Evolutionary conservation across 2,888 invertebrate species (phyloP), one percentile per base, ranked within the genome.

Genomic region (Tenthredo amoena): DNA sequence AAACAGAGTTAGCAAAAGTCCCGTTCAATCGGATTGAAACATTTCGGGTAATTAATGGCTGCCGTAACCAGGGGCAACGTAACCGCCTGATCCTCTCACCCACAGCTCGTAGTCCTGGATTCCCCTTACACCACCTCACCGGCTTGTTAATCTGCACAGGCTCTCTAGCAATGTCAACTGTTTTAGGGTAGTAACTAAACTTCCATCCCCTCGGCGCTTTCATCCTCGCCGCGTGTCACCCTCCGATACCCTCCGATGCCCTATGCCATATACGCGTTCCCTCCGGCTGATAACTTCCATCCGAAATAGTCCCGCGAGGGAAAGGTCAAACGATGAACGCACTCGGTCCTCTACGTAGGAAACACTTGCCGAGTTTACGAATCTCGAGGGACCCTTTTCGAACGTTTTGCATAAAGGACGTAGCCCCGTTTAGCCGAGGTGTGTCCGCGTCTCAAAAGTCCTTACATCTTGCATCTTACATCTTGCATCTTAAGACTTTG

Each of bases 231-330:
- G 58, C 58, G 81, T 58, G 81, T 81, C 81, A 58, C 81, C 37
- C 81, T 81, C 55, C 81, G 81, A 81, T 81, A 81, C 58, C 81
- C 81, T 58, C 81, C 62, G 82, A 68, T 58, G 68, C 82, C 82
- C 65, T 83, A 18, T 62, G 50, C 15, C 21, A 50, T 77, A 77
- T 55, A 55, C 37, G 47, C 55, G 77, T 55, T 21, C 58, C 81
- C 40, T 62, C 40, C 81, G 58, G 40, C 62, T 81, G 81, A 81
- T 81, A 81, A 81, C 62, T 81, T 62, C 50, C 62, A 81, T 62
- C 62, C 81, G 62, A 62, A 81, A 81, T 81, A 81, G 81, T 55
- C 81, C 62, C 58, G 62, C 18, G 81, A 77, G 76, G 50, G 50
- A 50, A 77, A 77, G 47, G 77, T 77, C 77, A n/a, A 77, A 77